Percentiles rank a stretch among this genome's conserved stretches.
Evolutionary conservation across 2,888 invertebrate genomes (phyloP).

Genomic region (Lepidocyrtinus sp.): DNA sequence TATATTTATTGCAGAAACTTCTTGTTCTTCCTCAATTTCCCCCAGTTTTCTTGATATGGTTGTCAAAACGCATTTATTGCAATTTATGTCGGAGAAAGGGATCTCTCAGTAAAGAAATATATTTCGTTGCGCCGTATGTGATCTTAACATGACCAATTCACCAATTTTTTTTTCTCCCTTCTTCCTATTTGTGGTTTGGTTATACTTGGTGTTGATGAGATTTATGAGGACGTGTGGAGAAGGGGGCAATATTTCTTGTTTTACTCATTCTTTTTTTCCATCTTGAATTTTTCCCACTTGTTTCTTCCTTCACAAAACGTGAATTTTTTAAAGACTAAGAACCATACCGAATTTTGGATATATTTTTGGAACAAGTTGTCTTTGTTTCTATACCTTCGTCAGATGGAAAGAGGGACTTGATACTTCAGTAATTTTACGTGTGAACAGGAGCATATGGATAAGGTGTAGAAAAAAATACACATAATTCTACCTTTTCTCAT

Average conservation of each 20-base stretch:
- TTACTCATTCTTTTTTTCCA: slow-evolving; percentile 51
- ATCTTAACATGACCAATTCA: too few species aligned
- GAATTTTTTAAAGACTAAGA: slow-evolving; percentile 24
- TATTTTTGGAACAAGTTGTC: neutral
- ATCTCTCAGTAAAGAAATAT: neutral
- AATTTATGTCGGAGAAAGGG: slow-evolving; percentile 34
- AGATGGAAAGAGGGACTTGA: too few species aligned
- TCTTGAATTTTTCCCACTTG: slow-evolving; percentile 49
- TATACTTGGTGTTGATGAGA: slow-evolving; percentile 55
- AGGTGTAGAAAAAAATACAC: slow-evolving; percentile 26
- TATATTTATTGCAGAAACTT: neutral
- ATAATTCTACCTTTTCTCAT: slow-evolving; percentile 17
- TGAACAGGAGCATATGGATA: slow-evolving; percentile 46
- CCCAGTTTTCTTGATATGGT: slow-evolving; percentile 24
- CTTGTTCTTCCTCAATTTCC: neutral
- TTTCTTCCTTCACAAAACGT: slow-evolving; percentile 19
- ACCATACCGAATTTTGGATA: neutral
- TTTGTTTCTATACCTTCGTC: neutral
- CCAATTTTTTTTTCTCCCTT: slow-evolving; percentile 1
- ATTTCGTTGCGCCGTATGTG: neutral
- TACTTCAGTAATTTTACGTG: slow-evolving; percentile 28
- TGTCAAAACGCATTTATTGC: slow-evolving; percentile 51
- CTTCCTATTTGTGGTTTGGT: neutral
- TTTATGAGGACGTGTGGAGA: slow-evolving; percentile 57
- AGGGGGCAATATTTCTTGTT: slow-evolving; percentile 56